A percentile compares a stretch with the other conserved stretches of the same genome.
phyloP scores from a whole-genome alignment of 2,797 vertebrate genomes.

The Amazonetta brasiliensis region DNA sequence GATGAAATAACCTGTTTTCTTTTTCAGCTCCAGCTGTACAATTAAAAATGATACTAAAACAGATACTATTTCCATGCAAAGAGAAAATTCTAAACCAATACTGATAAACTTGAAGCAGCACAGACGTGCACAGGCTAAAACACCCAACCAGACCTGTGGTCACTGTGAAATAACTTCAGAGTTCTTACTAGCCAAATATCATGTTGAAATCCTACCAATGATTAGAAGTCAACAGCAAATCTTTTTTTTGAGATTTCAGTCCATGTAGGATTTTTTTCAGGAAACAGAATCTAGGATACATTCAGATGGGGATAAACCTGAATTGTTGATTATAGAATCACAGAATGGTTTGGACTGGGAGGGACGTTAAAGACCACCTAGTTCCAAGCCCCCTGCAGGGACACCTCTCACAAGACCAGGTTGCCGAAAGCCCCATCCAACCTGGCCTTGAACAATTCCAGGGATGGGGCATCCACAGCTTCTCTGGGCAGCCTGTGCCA shows the following conservation, averaged over 20 bases:
- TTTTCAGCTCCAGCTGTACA: neutral
- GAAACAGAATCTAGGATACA: neutral
- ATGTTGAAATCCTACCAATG: neutral
- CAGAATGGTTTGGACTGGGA: neutral
- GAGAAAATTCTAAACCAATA: neutral
- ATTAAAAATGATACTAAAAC: neutral
- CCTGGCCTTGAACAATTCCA: neutral
- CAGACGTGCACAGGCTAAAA: neutral
- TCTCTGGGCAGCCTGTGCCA: neutral
- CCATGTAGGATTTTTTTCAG: neutral
- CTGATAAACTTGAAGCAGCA: neutral
- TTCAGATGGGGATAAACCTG: neutral
- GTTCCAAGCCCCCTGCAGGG: neutral
- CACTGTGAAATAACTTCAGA: neutral
- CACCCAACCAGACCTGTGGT: neutral
- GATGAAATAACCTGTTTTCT: neutral
- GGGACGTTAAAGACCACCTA: neutral
- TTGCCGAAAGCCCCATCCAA: neutral
- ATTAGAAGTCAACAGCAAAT: neutral
- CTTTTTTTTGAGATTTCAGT: neutral
- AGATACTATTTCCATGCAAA: neutral
- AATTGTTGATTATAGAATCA: neutral
- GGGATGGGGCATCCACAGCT: neutral
- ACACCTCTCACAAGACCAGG: neutral
- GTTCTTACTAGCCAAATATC: neutral